phyloP scores from a whole-genome alignment of 2,888 invertebrate species.

The Athetis lepigone region DNA sequence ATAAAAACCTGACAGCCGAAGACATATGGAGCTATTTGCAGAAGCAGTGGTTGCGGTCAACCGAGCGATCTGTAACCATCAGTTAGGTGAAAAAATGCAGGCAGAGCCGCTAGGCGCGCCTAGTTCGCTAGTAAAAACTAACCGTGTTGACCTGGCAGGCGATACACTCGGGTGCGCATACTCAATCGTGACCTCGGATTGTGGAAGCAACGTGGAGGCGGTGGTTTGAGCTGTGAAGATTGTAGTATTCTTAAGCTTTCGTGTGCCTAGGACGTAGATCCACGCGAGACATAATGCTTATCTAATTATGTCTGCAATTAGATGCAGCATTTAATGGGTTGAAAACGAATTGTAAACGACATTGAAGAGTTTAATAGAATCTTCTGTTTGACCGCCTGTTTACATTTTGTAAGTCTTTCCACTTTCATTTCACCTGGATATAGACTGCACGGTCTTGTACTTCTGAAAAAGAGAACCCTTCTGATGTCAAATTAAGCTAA shows the following conservation, averaged over 20 bases:
- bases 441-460: background rate
- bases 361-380: background rate
- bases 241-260: too few species aligned
- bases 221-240: background rate
- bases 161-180: slow-evolving; percentile 84
- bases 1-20: slow-evolving; percentile 58
- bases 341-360: too few species aligned
- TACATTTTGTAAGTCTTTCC: background rate
- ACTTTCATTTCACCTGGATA: background rate
- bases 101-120: slow-evolving; percentile 71
- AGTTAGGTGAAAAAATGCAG: slow-evolving; percentile 67
- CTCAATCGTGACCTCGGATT: slow-evolving; percentile 72
- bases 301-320: too few species aligned
- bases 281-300: too few species aligned
- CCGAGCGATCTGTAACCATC: slow-evolving; percentile 59
- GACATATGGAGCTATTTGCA: slow-evolving; percentile 62
- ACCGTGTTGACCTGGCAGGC: slow-evolving; percentile 83
- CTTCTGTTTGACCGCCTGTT: background rate
- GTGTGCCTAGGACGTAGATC: too few species aligned
- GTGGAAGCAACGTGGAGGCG: slow-evolving; percentile 60
- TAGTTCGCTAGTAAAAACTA: slow-evolving; percentile 76
- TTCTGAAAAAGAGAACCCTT: too few species aligned
- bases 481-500: too few species aligned
- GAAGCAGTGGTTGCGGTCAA: slow-evolving; percentile 64
- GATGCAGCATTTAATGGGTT: too few species aligned